Evolutionary conservation across 1,140 invertebrate genomes (phyloP).

Genomic region (Steinernema khuongi): DNA sequence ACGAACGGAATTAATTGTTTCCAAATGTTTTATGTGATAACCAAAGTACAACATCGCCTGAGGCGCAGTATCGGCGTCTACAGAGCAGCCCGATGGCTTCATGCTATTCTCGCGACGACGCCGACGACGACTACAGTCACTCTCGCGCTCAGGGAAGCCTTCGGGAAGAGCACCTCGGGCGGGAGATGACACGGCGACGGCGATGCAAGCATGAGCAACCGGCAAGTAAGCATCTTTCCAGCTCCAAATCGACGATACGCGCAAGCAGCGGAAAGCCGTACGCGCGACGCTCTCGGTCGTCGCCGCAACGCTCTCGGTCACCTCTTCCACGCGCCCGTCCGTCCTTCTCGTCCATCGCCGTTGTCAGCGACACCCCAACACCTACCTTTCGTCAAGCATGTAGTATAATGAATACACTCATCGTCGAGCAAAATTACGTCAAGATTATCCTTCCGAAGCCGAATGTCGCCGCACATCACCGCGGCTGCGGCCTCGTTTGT

Average conservation of each 20-base stretch:
- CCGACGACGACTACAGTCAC: no score
- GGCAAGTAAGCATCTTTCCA: constrained; percentile 25
- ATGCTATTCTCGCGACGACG: neutral
- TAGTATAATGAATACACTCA: constrained; percentile 11
- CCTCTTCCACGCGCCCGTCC: constrained; percentile 16
- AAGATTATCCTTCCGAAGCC: neutral
- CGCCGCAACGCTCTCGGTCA: constrained; percentile 16
- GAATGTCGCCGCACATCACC: neutral
- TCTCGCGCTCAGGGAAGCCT: constrained; percentile 21
- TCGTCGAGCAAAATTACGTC: neutral
- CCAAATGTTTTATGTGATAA: constrained; percentile 15
- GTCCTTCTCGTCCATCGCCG: constrained; percentile 5
- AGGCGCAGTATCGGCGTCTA: neutral
- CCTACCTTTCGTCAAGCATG: constrained; percentile 6
- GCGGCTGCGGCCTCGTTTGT: neutral
- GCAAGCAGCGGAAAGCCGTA: neutral
- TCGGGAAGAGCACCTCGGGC: constrained; percentile 16
- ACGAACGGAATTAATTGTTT: constrained; percentile 14
- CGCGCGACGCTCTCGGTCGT: constrained; percentile 23
- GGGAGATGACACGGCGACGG: no score
- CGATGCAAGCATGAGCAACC: constrained; percentile 20
- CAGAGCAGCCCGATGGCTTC: neutral
- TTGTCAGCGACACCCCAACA: constrained; percentile 12
- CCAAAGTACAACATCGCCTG: constrained; percentile 13
- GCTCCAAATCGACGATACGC: constrained; percentile 27